Conservation (phyloP, 2,888 invertebrate species). For the Drosophila macrothrix region DNA sequence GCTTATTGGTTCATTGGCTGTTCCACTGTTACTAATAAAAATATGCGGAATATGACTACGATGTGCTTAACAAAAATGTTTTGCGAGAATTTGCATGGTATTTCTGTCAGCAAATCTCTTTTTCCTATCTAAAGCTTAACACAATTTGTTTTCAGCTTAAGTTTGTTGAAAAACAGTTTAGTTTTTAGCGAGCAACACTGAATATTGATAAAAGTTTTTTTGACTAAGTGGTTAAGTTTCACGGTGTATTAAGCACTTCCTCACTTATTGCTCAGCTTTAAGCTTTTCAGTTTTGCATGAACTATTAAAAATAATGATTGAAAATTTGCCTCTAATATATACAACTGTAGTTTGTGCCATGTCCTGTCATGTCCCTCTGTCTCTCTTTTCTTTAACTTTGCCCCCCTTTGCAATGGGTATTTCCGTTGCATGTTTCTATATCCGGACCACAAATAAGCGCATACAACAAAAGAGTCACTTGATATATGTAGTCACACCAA, state of each 20-base stretch:
- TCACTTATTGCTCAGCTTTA: not conserved
- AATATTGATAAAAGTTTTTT: not conserved
- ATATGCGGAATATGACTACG: not conserved
- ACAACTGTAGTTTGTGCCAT: not conserved
- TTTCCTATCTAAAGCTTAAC: not conserved
- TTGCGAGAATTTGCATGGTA: not conserved
- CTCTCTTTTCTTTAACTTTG: not conserved
- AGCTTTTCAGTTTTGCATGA: not conserved
- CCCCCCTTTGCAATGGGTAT: conserved; percentile 41
- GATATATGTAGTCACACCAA: conserved; percentile 19
- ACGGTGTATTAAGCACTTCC: not conserved
- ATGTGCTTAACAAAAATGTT: not conserved
- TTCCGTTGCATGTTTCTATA: conserved; percentile 70
- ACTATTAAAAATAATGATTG: not conserved
- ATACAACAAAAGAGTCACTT: conserved; percentile 41
- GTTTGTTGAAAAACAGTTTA: not conserved
- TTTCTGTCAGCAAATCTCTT: not conserved
- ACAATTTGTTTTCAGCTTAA: not conserved
- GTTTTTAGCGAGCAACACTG: not conserved
- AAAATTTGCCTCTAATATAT: conserved; percentile 12
- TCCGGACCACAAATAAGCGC: conserved; percentile 58
- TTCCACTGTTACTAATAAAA: not conserved
- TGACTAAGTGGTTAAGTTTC: not conserved
- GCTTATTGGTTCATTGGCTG: conserved; percentile 3
- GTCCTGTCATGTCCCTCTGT: not conserved